Evolutionary conservation across 2,797 vertebrate genomes (phyloP).

Genomic region (Megaceryle alcyon): DNA sequence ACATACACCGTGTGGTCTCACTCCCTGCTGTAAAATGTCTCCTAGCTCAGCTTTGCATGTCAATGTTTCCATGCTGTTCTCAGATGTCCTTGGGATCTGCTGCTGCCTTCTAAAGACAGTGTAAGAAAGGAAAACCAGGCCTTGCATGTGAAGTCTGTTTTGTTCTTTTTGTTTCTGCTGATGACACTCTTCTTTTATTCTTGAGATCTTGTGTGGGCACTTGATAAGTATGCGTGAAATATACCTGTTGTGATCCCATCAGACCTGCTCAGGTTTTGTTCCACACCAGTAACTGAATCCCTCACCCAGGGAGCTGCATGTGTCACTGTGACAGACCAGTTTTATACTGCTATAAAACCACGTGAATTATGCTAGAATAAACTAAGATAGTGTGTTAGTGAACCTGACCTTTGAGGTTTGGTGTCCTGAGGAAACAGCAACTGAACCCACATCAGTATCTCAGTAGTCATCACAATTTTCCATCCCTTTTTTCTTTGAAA

Average conservation of each 20-base stretch:
- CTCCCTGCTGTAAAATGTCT: conserved; percentile 1
- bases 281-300: not conserved
- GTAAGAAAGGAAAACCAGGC: not conserved
- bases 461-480: not conserved
- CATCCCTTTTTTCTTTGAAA: not conserved
- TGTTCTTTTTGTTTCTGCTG: not conserved
- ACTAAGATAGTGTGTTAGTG: not conserved
- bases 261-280: not conserved
- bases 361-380: not conserved
- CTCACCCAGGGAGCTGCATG: not conserved
- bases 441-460: not conserved
- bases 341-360: not conserved
- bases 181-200: not conserved
- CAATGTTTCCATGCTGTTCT: not conserved
- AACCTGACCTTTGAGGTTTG: not conserved
- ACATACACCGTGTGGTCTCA: not conserved
- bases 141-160: not conserved
- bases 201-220: not conserved
- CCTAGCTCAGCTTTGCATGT: not conserved
- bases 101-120: not conserved
- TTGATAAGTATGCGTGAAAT: not conserved
- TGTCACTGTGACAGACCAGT: not conserved
- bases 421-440: not conserved
- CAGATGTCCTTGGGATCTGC: not conserved
- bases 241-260: not conserved